A percentile compares a stretch with the other conserved stretches of the same genome.
Evolutionary conservation across 2,113 vertebrate species (phyloP).

Genomic region (Echinops telfairi): DNA sequence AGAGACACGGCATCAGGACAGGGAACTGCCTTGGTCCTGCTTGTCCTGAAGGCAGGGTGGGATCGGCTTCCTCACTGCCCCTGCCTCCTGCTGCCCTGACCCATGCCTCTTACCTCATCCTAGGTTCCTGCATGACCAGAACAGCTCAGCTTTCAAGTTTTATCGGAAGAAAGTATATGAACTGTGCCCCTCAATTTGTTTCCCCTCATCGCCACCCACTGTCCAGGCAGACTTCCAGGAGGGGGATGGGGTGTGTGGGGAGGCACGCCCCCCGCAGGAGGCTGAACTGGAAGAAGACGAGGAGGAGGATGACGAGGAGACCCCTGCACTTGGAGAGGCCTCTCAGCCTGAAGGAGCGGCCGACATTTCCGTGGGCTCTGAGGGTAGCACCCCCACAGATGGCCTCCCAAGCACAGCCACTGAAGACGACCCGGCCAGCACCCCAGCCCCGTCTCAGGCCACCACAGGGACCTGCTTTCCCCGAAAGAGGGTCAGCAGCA

Average conservation of each 20-base stretch:
- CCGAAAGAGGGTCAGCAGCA: constrained; percentile 89
- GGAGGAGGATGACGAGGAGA: constrained; percentile 56
- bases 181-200: constrained; percentile 86
- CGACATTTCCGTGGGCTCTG: not conserved
- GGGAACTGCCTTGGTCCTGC: no score
- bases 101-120: not conserved
- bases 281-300: constrained; percentile 77
- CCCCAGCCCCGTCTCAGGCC: constrained; percentile 77
- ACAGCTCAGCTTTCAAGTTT: constrained; percentile 88
- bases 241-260: constrained; percentile 76
- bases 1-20: no score
- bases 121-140: constrained; percentile 89
- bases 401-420: constrained; percentile 60
- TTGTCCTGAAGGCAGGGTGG: no score
- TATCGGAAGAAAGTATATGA: constrained; percentile 88
- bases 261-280: constrained; percentile 69
- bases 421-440: constrained; percentile 65
- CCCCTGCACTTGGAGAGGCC: constrained; percentile 39
- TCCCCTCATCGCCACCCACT: constrained; percentile 41
- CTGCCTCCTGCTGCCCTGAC: not conserved
- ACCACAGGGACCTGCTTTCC: constrained; percentile 80
- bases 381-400: constrained; percentile 38
- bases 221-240: constrained; percentile 59
- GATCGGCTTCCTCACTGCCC: not conserved
- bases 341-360: constrained; percentile 57